Base-by-base conservation (phyloP, 2,113 vertebrate species). In the Dicaeum eximium region DNA sequence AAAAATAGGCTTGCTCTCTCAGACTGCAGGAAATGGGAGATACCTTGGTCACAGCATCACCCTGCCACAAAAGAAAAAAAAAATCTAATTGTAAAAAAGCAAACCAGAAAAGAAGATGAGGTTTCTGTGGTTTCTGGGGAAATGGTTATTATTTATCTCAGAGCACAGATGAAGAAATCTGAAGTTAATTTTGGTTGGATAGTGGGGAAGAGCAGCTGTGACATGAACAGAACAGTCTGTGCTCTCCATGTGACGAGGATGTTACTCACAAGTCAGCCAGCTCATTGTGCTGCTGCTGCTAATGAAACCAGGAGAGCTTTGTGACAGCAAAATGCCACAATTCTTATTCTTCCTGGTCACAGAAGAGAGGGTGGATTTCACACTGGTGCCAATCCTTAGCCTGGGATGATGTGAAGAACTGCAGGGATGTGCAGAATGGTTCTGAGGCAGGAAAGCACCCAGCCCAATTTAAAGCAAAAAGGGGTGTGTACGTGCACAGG, bases 371-470 rank as follows among this genome's bases (percentile, higher is more conserved):
- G 19, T 6, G 28, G 14, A 30, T 69, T 78, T 67, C 42, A 60
- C 4, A 5, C 15, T 11, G 22, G 15, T 60, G 37, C 69, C 93
- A 60, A 7, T 51, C 7, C 27, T 58, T 64, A 11, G 11, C 72
- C 40, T 35, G 82, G 11, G 70, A 33, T 56, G 51, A 75, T 69
- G 64, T n/a, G 62, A 56, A 86, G 47, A 40, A 19, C 30, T 62
- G 38, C 21, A 70, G 30, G 64, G 42, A 62, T 0, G 33, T 66
- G 37, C 14, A 38, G 57, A 50, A 38, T 38, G 42, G 19, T 48
- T 94, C 93, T 91, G 85, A 91, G 78, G 66, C 40, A 70, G 53
- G 24, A 79, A 87, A 95, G 35, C 77, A 61, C 84, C 81, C 47
- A 71, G 79, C 60, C 33, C 51, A 56, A n/a, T 79, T 86, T 80